Conservation (phyloP, 1,140 invertebrate species). For the Camponotus vicinus region DNA sequence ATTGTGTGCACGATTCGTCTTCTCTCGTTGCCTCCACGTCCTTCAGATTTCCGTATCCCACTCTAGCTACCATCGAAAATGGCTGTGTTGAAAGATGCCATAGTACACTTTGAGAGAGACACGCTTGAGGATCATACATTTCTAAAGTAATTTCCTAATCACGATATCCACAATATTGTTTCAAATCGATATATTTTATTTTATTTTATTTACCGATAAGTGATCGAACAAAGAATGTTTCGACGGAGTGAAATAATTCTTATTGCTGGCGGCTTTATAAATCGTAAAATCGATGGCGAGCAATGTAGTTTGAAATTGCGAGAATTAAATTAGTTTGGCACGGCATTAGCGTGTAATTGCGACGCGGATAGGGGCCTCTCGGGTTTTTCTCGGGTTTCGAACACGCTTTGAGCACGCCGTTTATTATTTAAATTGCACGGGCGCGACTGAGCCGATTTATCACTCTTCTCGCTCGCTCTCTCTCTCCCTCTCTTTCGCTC, state of each 20-base stretch:
- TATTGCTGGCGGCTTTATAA: slow-evolving; percentile 17
- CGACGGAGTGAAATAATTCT: slow-evolving; percentile 16
- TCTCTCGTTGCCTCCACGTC: slow-evolving; percentile 13
- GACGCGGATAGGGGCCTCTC: slow-evolving; percentile 14
- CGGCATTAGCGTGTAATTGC: slow-evolving; percentile 36
- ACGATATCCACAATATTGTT: not conserved
- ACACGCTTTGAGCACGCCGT: not conserved
- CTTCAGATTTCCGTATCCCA: slow-evolving; percentile 35
- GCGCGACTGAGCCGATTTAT: slow-evolving; percentile 45
- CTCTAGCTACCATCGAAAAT: not conserved
- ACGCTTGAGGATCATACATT: not conserved
- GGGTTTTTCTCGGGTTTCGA: slow-evolving; percentile 33
- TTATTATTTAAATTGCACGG: slow-evolving; percentile 61
- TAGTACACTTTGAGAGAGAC: slow-evolving; percentile 13
- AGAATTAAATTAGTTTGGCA: slow-evolving; percentile 34
- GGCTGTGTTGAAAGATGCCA: slow-evolving; percentile 10
- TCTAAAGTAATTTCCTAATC: not conserved
- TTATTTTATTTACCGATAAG: not conserved
- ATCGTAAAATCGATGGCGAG: slow-evolving; percentile 22
- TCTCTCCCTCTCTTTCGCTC: not conserved
- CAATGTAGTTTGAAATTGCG: not conserved
- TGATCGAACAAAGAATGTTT: not conserved
- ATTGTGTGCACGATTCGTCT: slow-evolving; percentile 30
- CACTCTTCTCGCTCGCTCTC: not conserved
- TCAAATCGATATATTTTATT: not conserved